Evolutionary conservation across 2,797 vertebrate species (phyloP).

Genomic region (Malurus splendens): DNA sequence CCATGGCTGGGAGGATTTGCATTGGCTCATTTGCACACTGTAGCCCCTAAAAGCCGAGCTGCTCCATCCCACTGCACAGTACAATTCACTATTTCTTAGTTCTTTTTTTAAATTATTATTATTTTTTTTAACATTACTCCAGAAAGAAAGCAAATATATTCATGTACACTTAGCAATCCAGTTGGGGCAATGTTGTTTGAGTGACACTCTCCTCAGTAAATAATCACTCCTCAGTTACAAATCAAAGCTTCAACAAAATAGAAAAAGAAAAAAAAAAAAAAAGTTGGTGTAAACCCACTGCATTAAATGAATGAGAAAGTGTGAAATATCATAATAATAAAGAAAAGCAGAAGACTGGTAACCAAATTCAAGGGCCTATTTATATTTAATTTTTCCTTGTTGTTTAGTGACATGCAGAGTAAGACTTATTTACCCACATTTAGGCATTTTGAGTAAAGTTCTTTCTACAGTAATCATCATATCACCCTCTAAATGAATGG

Average conservation of each 20-base stretch:
- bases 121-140: background rate
- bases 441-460: background rate
- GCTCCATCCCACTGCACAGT: background rate
- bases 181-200: background rate
- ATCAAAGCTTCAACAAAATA: background rate
- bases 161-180: background rate
- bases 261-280: no score
- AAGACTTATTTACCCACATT: background rate
- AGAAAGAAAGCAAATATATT: background rate
- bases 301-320: background rate
- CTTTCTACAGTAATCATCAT: background rate
- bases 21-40: background rate
- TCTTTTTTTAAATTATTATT: background rate
- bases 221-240: background rate
- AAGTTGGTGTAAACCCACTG: fast-evolving
- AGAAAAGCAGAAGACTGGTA: background rate
- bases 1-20: background rate
- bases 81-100: background rate
- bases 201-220: background rate
- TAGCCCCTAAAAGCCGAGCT: background rate
- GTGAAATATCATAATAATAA: background rate
- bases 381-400: background rate
- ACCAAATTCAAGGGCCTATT: background rate
- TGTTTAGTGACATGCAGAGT: background rate
- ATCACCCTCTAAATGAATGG: background rate